These are phyloP conservation scores for Dendrolimus pini DNA, from an alignment of 2,888 invertebrate genomes.

Conservation along the genomic window DNA sequence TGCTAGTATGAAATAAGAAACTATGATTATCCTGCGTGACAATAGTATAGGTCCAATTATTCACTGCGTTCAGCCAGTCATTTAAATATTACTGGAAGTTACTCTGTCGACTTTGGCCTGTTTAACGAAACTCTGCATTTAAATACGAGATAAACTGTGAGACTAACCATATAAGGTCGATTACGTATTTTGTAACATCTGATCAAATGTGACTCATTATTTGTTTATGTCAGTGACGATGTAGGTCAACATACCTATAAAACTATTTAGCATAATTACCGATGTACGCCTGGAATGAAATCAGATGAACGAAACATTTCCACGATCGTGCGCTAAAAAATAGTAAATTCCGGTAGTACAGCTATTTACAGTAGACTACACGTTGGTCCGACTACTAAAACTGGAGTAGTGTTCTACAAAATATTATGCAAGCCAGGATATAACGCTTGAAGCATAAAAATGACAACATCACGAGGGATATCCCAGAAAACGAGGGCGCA, in stretches of 20 bases:
- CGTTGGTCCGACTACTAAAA: not conserved
- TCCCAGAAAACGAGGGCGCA: slow-evolving; percentile 15
- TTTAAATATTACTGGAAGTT: no score
- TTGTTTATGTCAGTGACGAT: not conserved
- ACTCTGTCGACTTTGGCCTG: not conserved
- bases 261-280: not conserved
- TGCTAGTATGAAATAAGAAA: no score
- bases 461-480: slow-evolving; percentile 8
- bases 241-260: slow-evolving; percentile 1
- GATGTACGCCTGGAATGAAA: not conserved
- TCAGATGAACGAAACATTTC: not conserved
- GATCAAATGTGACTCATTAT: not conserved
- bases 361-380: not conserved
- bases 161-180: not conserved
- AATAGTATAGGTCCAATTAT: no score
- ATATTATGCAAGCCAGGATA: not conserved
- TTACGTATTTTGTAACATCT: not conserved
- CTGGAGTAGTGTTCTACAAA: not conserved
- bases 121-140: not conserved
- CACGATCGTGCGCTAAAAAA: not conserved
- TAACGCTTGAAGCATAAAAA: not conserved
- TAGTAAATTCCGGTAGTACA: not conserved
- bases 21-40: no score
- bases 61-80: no score
- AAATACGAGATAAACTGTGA: not conserved